These are phyloP conservation scores for Villa cingulata DNA, from an alignment of 2,888 invertebrate genomes.

Conservation along the genomic window DNA sequence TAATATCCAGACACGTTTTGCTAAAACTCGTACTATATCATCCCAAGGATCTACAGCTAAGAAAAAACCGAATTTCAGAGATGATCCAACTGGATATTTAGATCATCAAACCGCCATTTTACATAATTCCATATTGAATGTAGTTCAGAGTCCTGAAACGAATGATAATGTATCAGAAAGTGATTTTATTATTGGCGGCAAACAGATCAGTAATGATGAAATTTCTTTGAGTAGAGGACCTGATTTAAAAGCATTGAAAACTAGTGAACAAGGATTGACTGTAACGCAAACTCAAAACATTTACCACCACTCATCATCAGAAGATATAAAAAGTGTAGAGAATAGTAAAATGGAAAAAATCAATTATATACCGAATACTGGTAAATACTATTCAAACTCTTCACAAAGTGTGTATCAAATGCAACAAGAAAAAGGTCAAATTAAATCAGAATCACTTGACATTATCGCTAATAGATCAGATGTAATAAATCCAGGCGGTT, in stretches of 20 bases:
- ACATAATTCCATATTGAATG: constrained; percentile 62
- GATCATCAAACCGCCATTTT: constrained; percentile 80
- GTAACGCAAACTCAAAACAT: constrained; percentile 12
- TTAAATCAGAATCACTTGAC: background rate
- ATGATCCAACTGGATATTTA: constrained; percentile 80
- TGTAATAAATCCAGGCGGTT: constrained; percentile 1
- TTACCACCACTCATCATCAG: background rate
- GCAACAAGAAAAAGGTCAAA: background rate
- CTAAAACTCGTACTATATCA: constrained; percentile 5
- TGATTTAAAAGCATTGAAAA: constrained; percentile 3
- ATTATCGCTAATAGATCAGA: background rate
- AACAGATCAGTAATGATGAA: background rate
- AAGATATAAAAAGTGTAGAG: constrained; percentile 10
- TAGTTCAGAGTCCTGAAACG: constrained; percentile 31
- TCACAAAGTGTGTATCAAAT: background rate
- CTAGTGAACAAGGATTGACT: constrained; percentile 8
- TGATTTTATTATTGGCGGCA: background rate
- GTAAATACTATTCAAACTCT: background rate
- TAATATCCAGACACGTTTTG: constrained; percentile 1
- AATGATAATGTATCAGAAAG: constrained; percentile 1
- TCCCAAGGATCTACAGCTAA: constrained; percentile 9
- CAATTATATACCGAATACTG: background rate
- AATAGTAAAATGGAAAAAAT: background rate
- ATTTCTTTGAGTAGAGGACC: background rate
- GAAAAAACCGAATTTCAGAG: constrained; percentile 66